These are phyloP conservation scores for Nematostella vectensis DNA, from an alignment of 92 coral and sea anemone genomes.

Conservation along the genomic window DNA sequence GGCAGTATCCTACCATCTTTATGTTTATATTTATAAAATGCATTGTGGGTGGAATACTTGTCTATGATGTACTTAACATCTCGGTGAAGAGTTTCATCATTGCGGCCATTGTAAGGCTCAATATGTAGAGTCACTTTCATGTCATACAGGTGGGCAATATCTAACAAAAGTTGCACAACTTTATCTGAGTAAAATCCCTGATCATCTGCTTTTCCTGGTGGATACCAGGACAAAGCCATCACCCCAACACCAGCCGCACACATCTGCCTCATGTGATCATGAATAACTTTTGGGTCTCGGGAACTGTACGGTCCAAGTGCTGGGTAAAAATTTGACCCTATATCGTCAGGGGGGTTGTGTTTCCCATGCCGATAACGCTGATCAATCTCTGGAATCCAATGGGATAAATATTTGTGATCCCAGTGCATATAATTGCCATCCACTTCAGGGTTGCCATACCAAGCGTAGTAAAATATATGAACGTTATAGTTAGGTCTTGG, in stretches of 20 bases:
- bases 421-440: slow-evolving; percentile 85
- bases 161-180: slow-evolving; percentile 47
- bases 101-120: slow-evolving; percentile 82
- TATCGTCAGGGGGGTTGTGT: slow-evolving; percentile 85
- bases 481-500: slow-evolving; percentile 70
- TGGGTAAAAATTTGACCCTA: slow-evolving; percentile 92
- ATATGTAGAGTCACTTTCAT: slow-evolving; percentile 73
- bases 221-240: slow-evolving; percentile 89
- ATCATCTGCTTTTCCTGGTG: slow-evolving; percentile 74
- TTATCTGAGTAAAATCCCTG: slow-evolving; percentile 78
- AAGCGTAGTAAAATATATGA: slow-evolving; percentile 85
- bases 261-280: slow-evolving; percentile 84
- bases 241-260: slow-evolving; percentile 87
- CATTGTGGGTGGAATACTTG: slow-evolving; percentile 60
- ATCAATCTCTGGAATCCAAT: slow-evolving; percentile 74
- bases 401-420: slow-evolving; percentile 85
- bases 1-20: slow-evolving; percentile 59
- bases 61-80: slow-evolving; percentile 73
- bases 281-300: slow-evolving; percentile 50
- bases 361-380: slow-evolving; percentile 39
- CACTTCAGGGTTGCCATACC: slow-evolving; percentile 84
- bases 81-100: slow-evolving; percentile 64
- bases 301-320: slow-evolving; percentile 91
- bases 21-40: slow-evolving; percentile 73
- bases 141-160: slow-evolving; percentile 57